These are phyloP conservation scores for Cerastoderma edule DNA, from an alignment of 2,888 invertebrate species.

Conservation along the genomic window DNA sequence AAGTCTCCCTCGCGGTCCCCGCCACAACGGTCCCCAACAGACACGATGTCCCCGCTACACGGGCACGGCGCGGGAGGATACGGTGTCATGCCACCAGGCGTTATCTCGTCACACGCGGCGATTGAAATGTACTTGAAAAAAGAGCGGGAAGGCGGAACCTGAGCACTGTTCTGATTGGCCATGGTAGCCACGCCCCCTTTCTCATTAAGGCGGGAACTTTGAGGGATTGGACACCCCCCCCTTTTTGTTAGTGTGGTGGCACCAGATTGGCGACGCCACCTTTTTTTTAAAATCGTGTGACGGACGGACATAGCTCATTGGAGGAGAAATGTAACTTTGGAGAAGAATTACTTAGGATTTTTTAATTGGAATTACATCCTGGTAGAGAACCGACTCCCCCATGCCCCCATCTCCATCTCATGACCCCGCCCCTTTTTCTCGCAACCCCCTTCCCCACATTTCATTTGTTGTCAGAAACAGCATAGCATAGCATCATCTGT, in stretches of 20 bases:
- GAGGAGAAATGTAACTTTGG: conserved; percentile 23
- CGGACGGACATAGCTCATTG: background rate
- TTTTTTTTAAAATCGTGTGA: too few species aligned
- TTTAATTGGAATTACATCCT: conserved; percentile 57
- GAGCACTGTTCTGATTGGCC: conserved; percentile 25
- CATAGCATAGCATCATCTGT: too few species aligned
- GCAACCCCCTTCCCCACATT: too few species aligned
- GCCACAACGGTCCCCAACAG: conserved; percentile 52
- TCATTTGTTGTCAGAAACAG: too few species aligned
- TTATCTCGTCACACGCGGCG: conserved; percentile 30
- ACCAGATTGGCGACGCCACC: too few species aligned
- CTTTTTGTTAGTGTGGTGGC: too few species aligned
- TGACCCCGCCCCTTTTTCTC: too few species aligned
- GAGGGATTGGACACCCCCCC: too few species aligned
- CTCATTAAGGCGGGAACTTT: too few species aligned
- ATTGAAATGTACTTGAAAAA: conserved; percentile 53
- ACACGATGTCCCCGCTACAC: conserved; percentile 37
- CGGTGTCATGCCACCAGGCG: conserved; percentile 30
- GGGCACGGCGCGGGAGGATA: conserved; percentile 28
- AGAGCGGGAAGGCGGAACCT: conserved; percentile 48
- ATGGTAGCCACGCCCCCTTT: conserved; percentile 1
- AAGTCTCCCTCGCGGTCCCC: conserved; percentile 50
- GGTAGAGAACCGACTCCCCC: too few species aligned
- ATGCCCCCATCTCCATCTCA: too few species aligned
- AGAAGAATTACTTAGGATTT: conserved; percentile 57